Conservation (phyloP, 2,888 invertebrate species). For the Melanargia galathea region DNA sequence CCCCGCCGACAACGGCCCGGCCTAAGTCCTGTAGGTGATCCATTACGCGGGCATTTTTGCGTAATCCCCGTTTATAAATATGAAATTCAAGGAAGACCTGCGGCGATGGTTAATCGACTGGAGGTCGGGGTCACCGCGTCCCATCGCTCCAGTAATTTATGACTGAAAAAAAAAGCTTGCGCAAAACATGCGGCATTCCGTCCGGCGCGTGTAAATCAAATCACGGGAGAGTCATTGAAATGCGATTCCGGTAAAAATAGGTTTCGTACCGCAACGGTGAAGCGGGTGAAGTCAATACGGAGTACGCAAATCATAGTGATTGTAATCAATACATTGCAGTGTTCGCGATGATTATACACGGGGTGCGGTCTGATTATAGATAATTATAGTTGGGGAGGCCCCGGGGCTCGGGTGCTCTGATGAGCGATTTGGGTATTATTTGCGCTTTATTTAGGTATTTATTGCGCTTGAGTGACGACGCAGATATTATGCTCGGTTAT, state of each 20-base stretch:
- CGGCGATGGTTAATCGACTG: constrained; percentile 81
- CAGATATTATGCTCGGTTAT: constrained; percentile 76
- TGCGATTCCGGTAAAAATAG: constrained; percentile 38
- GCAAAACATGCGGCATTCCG: constrained; percentile 37
- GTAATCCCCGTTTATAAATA: constrained; percentile 82
- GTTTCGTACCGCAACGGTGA: constrained; percentile 41
- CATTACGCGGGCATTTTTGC: constrained; percentile 81
- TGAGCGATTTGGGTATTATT: constrained; percentile 85
- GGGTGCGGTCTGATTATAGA: constrained; percentile 57
- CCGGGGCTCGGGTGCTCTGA: constrained; percentile 67
- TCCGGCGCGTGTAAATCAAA: constrained; percentile 37
- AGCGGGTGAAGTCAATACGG: constrained; percentile 43
- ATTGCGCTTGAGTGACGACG: constrained; percentile 82
- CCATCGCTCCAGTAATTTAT: constrained; percentile 70
- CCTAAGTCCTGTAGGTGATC: constrained; percentile 80
- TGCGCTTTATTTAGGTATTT: constrained; percentile 86
- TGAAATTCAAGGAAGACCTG: constrained; percentile 81
- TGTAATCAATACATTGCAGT: constrained; percentile 51
- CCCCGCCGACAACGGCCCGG: constrained; percentile 61
- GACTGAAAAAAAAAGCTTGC: constrained; percentile 53
- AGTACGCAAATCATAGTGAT: constrained; percentile 52
- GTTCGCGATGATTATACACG: constrained; percentile 63
- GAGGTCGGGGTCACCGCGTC: constrained; percentile 75
- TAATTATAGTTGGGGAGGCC: constrained; percentile 77
- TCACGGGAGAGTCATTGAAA: constrained; percentile 33